Conservation (phyloP, 37 sponge, comb jelly and placozoan genomes). For the Ephydatia muelleri region DNA sequence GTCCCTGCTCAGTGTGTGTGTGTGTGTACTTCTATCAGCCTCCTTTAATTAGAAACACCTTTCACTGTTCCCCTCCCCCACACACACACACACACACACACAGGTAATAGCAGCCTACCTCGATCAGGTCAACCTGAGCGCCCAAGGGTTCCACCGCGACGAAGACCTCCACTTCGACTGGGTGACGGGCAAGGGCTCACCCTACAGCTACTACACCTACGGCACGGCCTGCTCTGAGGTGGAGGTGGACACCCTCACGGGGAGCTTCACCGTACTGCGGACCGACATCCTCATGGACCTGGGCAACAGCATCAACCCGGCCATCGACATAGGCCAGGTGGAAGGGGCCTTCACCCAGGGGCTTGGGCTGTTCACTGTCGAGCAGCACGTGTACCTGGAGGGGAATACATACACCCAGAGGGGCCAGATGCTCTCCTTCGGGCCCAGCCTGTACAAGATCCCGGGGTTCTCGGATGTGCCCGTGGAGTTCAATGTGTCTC, state of each 20-base stretch:
- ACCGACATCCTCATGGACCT: conserved; percentile 85
- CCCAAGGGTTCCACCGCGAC: conserved; percentile 74
- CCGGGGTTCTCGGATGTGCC: conserved; percentile 77
- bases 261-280: conserved; percentile 52
- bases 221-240: conserved; percentile 73
- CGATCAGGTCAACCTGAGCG: conserved; percentile 74
- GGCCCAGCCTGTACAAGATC: conserved; percentile 87
- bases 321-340: conserved; percentile 88
- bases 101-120: conserved; percentile 68
- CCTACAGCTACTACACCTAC: conserved; percentile 73
- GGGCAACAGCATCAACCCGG: conserved; percentile 86
- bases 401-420: conserved; percentile 29
- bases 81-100: neutral
- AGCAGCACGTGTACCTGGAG: conserved; percentile 72
- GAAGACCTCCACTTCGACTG: conserved; percentile 54
- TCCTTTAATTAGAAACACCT: neutral
- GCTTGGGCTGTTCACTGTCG: conserved; percentile 65
- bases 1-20: neutral
- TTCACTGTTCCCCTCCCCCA: neutral
- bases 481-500: conserved; percentile 68
- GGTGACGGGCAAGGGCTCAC: conserved; percentile 50
- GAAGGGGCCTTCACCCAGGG: conserved; percentile 89
- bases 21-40: neutral
- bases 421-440: conserved; percentile 63
- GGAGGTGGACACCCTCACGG: conserved; percentile 85